Evolutionary conservation across 2,888 invertebrate species (phyloP), one percentile per base, ranked within the genome.

Genomic region (Cotesia congregata): DNA sequence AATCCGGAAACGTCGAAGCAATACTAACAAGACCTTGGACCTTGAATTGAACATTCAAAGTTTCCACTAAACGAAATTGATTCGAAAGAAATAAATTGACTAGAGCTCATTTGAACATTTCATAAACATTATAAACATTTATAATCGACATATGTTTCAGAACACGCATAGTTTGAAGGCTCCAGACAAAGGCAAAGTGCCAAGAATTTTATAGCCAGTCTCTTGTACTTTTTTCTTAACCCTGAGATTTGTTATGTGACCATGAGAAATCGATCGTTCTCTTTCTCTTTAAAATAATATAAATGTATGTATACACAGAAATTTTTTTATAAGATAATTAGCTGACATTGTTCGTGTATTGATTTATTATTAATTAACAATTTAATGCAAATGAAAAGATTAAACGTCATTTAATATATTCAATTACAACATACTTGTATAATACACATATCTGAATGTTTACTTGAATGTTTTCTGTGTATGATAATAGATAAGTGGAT

Each of bases 401-500:
- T 50, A 7, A 50, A 50, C 7, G 12, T 50, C 3, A 50, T 50
- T 12, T 50, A 12, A 12, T 50, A 4, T 50, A 50, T 50, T 50
- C 50, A 12, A 50, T 50, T 50, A 12, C 30, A 30, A 30, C 50
- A 50, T 50, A 50, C 7, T 62, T 73, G 74, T 74, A 39, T 20
- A 72, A 50, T 74, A 72, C 74, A 74, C 72, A 72, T 67, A 64
- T 73, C 60, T 75, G 72, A 77, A 75, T 60, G 75, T 73, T 76
- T 67, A 72, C 67, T 72, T 70, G 68, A 73, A 74, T 73, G 68
- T 75, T 67, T 68, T 71, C 75, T 74, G 77, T 71, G 78, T 83
- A 85, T 83, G 85, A 85, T 84, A 85, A 85, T 85, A 83, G 80
- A 81, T 80, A 83, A 83, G 86, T 84, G 85, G 84, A 87, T 87